Base-by-base conservation (phyloP, 2,888 invertebrate genomes). In the Harpagoxenus sublaevis region DNA sequence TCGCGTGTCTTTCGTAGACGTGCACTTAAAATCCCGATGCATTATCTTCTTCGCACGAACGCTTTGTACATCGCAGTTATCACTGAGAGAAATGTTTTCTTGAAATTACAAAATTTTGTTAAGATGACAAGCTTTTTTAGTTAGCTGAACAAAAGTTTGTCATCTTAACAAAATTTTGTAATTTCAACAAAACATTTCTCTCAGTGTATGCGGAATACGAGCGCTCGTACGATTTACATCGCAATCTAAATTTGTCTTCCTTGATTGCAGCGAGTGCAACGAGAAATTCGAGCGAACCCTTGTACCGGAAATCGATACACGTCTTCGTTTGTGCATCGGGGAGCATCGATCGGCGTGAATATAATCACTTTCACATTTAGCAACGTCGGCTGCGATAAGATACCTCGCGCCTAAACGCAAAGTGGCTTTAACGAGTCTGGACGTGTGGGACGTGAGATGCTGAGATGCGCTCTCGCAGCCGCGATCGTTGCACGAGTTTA, bases 311-410 rank as follows among this genome's bases (percentile, higher is more conserved):
- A 53, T 77, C 65, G 66, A 78, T 65, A 28, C 23, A 28, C 23
- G 35, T 75, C 48, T 63, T 75, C 5, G 35, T 62, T 35, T 42
- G 39, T n/a, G 51, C 51, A 53, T 77, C 51, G 42, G 15, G 8
- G 8, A 35, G 35, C 23, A n/a, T 55, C 35, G 35, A 51, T 10
- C 48, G 35, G 51, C 75, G 55, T 53, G 68, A 77, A 70, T 70
- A n/a, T 70, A n/a, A 60, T 71, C 73, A 79, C 78, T 79, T 79
- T 79, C 73, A 71, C 71, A 57, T 60, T 70, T 70, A 79, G 45
- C 71, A 57, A 57, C 31, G 55, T 78, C 57, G 18, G 1, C 9
- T 3, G n/a, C 18, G n/a, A 71, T 23, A 28, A 48, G 23, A 79
- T 79, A 66, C 12, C n/a, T 66, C 68, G 78, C 55, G n/a, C 45